Evolutionary conservation across 2,113 vertebrate genomes (phyloP).

Genomic region (Elephantulus edwardii): DNA sequence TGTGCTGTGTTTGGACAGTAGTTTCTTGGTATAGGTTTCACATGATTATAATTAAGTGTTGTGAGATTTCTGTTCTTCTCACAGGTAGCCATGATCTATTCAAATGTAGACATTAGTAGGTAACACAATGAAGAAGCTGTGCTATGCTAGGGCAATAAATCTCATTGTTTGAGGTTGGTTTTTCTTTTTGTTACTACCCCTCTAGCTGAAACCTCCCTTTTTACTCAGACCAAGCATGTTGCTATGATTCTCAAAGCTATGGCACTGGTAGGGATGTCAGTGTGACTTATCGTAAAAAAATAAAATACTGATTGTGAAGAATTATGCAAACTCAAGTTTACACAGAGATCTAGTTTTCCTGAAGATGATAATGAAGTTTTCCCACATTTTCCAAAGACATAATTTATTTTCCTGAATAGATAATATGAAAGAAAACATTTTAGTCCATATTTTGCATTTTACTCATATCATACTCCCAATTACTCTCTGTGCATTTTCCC

Average conservation of each 20-base stretch:
- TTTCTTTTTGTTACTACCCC: neutral
- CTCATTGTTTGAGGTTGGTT: neutral
- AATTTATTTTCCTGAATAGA: constrained; percentile 30
- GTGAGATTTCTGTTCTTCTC: no score
- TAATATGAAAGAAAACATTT: no score
- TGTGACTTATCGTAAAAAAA: no score
- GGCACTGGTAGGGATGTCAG: no score
- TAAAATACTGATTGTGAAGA: neutral
- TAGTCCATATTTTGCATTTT: no score
- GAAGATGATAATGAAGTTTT: neutral
- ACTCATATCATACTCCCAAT: no score
- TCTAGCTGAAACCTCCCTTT: neutral
- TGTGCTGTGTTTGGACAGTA: no score
- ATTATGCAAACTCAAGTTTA: neutral
- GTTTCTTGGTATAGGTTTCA: no score
- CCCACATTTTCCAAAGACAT: neutral
- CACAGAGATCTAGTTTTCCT: neutral
- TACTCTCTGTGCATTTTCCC: no score
- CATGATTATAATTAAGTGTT: no score
- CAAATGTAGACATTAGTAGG: neutral
- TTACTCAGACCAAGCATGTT: neutral
- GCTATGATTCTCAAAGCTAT: no score
- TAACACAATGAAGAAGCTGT: rapidly evolving
- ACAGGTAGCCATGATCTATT: no score
- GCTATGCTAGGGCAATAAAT: neutral